Conservation (phyloP, 2,113 vertebrate genomes). For the Anolis sagrei region DNA sequence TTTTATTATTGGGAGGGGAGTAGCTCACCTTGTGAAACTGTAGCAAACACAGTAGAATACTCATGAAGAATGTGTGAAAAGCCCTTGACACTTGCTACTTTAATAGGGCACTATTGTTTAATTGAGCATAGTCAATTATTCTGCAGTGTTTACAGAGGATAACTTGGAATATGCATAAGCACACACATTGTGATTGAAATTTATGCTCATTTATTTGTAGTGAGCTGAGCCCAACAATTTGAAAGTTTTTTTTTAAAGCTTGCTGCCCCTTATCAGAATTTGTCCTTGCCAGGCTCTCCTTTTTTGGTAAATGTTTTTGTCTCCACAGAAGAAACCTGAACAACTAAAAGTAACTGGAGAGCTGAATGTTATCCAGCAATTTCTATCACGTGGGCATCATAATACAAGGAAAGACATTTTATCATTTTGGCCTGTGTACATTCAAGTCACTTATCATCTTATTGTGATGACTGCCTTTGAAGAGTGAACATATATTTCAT, state of each 20-base stretch:
- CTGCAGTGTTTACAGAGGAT: neutral
- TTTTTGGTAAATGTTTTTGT: conserved; percentile 13
- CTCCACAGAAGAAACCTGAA: conserved; percentile 32
- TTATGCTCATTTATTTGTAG: neutral
- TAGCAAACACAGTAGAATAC: neutral
- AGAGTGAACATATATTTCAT: too few relatives aligned
- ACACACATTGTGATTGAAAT: neutral
- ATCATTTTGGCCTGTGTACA: too few relatives aligned
- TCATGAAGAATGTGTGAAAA: neutral
- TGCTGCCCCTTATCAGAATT: conserved; percentile 2
- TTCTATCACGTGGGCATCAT: conserved; percentile 33
- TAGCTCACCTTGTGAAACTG: neutral
- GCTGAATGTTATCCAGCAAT: neutral
- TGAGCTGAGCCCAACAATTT: neutral
- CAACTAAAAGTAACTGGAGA: conserved; percentile 34
- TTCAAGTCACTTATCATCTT: too few relatives aligned
- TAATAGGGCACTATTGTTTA: conserved; percentile 11
- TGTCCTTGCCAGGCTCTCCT: conserved; percentile 26
- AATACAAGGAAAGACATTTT: neutral
- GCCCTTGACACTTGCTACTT: neutral
- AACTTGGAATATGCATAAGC: neutral
- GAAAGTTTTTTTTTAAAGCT: conserved; percentile 8
- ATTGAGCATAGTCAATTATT: neutral
- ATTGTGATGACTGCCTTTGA: too few relatives aligned
- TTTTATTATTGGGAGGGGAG: neutral